Evolutionary conservation across 2,888 invertebrate species (phyloP).

Genomic region (Lepidocyrtinus sp.): DNA sequence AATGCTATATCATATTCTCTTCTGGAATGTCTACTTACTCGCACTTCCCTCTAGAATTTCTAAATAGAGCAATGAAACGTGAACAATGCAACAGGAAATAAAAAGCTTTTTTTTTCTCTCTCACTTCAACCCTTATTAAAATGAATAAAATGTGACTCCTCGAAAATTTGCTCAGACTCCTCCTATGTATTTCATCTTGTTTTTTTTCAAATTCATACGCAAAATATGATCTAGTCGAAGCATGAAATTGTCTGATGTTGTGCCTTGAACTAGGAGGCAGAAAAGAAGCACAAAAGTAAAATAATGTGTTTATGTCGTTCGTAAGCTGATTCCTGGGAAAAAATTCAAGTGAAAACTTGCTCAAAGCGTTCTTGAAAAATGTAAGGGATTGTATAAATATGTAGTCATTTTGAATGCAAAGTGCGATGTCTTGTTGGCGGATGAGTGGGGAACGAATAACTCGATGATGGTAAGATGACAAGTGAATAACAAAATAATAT

Average conservation of each 20-base stretch:
- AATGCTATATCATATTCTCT: too few relatives aligned
- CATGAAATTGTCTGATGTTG: neutral
- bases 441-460: too few relatives aligned
- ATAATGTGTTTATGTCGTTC: neutral
- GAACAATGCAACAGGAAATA: neutral
- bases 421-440: conserved; percentile 17
- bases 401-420: neutral
- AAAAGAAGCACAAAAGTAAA: neutral
- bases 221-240: too few relatives aligned
- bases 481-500: too few relatives aligned
- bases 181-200: neutral
- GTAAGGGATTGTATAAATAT: neutral
- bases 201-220: neutral
- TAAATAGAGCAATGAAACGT: neutral
- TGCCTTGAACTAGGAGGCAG: neutral
- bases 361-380: neutral
- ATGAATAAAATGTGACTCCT: neutral
- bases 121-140: neutral
- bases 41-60: neutral
- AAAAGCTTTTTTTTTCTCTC: neutral
- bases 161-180: neutral
- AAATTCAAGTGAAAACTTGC: neutral
- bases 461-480: neutral
- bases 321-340: neutral
- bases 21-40: neutral